A percentile compares a stretch with the other conserved stretches of the same genome.
Evolutionary conservation across 1,140 invertebrate genomes (phyloP).

Genomic region (Drosophila ananassae): DNA sequence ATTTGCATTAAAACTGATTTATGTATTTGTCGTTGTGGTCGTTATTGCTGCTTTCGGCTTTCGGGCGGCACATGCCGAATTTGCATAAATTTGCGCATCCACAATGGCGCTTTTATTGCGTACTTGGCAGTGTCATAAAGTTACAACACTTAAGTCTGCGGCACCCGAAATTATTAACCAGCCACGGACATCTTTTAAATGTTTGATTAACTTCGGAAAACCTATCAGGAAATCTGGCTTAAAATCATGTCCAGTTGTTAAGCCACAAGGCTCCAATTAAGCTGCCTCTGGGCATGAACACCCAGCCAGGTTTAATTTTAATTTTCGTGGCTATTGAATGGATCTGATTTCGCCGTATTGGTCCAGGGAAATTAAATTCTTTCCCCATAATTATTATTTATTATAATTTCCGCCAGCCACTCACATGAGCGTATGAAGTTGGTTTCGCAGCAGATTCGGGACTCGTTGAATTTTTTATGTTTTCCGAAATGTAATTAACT

Average conservation of each 20-base stretch:
- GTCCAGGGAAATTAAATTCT: slow-evolving; percentile 27
- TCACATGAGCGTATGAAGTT: slow-evolving; percentile 16
- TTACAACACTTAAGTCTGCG: slow-evolving; percentile 11
- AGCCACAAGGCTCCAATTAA: slow-evolving; percentile 21
- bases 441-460: slow-evolving; percentile 11
- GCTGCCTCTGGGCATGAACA: slow-evolving; percentile 18
- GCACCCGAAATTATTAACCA: slow-evolving; percentile 13
- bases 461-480: slow-evolving; percentile 42
- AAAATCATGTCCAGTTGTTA: not conserved
- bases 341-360: slow-evolving; percentile 9
- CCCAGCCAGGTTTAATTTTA: not conserved
- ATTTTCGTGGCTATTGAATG: slow-evolving; percentile 5
- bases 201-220: slow-evolving; percentile 1
- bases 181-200: slow-evolving; percentile 2
- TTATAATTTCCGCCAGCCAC: slow-evolving; percentile 35
- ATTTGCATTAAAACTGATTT: slow-evolving; percentile 67
- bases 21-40: slow-evolving; percentile 54
- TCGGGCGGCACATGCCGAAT: slow-evolving; percentile 37
- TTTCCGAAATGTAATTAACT: slow-evolving; percentile 49
- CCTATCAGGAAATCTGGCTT: not conserved
- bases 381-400: slow-evolving; percentile 40
- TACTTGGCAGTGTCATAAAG: slow-evolving; percentile 45
- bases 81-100: slow-evolving; percentile 56
- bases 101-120: slow-evolving; percentile 50
- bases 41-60: slow-evolving; percentile 33